phyloP scores from a whole-genome alignment of 1,140 invertebrate genomes.

The Meloidogyne exigua region DNA sequence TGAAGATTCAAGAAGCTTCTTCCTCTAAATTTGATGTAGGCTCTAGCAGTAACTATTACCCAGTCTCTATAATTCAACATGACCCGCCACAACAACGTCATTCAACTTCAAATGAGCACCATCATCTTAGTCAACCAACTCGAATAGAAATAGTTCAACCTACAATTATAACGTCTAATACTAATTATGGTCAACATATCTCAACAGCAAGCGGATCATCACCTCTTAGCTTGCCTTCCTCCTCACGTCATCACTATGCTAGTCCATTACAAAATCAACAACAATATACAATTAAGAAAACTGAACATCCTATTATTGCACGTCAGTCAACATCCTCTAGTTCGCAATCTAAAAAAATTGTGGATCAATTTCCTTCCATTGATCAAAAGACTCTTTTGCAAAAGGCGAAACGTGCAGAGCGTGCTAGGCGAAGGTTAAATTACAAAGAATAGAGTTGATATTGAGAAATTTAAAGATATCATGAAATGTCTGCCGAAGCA shows the following conservation, averaged over 20 bases:
- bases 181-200: slow-evolving; percentile 14
- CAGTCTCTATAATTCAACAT: slow-evolving; percentile 26
- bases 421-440: slow-evolving; percentile 24
- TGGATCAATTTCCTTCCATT: neutral
- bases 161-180: slow-evolving; percentile 20
- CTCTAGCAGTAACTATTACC: slow-evolving; percentile 20
- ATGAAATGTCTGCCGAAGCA: slow-evolving; percentile 34
- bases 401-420: slow-evolving; percentile 32
- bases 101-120: slow-evolving; percentile 1
- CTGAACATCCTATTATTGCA: slow-evolving; percentile 4
- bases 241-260: neutral
- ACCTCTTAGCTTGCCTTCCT: neutral
- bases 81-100: slow-evolving; percentile 16
- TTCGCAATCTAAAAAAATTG: neutral
- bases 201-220: neutral
- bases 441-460: neutral
- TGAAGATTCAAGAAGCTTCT: slow-evolving; percentile 7
- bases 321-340: neutral
- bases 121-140: slow-evolving; percentile 17
- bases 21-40: slow-evolving; percentile 10
- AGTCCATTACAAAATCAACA: slow-evolving; percentile 7
- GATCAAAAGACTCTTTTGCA: slow-evolving; percentile 24
- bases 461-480: slow-evolving; percentile 25
- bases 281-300: slow-evolving; percentile 22
- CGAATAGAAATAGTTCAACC: slow-evolving; percentile 26